Evolutionary conservation across 1,140 invertebrate species (phyloP), one percentile per base, ranked within the genome.

Genomic region (Drosophila parvula): DNA sequence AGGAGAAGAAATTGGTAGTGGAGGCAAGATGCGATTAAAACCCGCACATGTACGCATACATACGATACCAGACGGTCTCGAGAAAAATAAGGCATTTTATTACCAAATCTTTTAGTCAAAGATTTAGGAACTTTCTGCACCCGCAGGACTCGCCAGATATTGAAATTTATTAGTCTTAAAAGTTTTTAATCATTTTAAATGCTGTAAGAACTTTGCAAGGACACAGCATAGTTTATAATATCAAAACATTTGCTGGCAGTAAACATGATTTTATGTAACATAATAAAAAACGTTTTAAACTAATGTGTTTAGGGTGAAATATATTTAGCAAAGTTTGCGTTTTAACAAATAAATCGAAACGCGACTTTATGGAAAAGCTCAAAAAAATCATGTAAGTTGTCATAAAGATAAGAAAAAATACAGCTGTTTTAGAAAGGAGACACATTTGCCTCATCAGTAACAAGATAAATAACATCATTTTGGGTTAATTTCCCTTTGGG

Each of bases 21-120:
- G 32, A 28, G 41, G 11, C 7, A 43, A 43, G 40, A 65, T 51
- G 41, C 55, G 61, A 67, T 75, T 70, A 71, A 58, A 71, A 58
- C 9, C 28, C 18, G 5, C 28, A 40, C 18, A 56, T 28, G 44
- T 32, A 67, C 30, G 12, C 11, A 28, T 10, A 70, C n/a, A 36
- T 69, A 34, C 30, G 16, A 53, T 41, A n/a, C 43, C 69, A 32
- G 41, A 50, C 9, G 32, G 10, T 48, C 18, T 38, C 7, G 16
- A 32, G 6, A 27, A 50, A 74, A 74, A 55, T 62, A 50, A 43
- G 16, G 41, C 16, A 57, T 55, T 75, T 70, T 71, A 70, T 71
- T 58, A 12, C 43, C n/a, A 44, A 36, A 58, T 43, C 36, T 71
- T 47, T 32, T 18, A 58, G 68, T 27, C n/a, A 30, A 41, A 58